Conservation (phyloP, 1,140 invertebrate species). For the Acyrthosiphon pisum region DNA sequence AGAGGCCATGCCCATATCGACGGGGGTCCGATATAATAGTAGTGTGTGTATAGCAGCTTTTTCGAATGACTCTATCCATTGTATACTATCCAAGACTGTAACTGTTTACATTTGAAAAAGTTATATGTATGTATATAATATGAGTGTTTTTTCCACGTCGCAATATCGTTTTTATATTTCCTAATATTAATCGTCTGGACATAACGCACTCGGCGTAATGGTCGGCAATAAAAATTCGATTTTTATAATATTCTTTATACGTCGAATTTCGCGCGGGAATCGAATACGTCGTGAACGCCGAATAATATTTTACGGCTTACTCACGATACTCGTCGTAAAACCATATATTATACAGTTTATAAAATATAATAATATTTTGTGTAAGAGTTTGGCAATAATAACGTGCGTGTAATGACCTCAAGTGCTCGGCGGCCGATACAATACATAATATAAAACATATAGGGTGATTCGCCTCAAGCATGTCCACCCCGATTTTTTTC, state of each 20-base stretch:
- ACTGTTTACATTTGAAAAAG: not conserved
- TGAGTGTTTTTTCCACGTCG: not conserved
- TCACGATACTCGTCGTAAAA: conserved; percentile 21
- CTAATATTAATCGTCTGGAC: not conserved
- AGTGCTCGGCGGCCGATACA: not conserved
- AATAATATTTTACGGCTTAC: conserved; percentile 19
- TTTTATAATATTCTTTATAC: conserved; percentile 1
- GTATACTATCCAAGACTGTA: no score
- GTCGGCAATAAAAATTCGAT: conserved; percentile 23
- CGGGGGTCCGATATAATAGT: no score
- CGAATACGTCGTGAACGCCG: not conserved
- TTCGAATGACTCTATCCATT: no score
- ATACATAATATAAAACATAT: not conserved
- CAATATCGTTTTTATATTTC: conserved; percentile 11
- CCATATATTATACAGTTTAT: not conserved
- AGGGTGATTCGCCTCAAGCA: not conserved
- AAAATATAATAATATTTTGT: not conserved
- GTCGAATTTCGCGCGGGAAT: not conserved
- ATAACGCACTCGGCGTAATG: not conserved
- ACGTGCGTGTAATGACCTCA: not conserved
- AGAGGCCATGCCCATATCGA: no score
- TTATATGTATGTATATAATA: not conserved
- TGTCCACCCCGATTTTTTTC: not conserved
- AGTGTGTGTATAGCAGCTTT: no score
- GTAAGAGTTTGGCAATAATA: conserved; percentile 12